These are phyloP conservation scores for Hirtodrosophila cameraria DNA, from an alignment of 2,888 invertebrate genomes.

Conservation along the genomic window DNA sequence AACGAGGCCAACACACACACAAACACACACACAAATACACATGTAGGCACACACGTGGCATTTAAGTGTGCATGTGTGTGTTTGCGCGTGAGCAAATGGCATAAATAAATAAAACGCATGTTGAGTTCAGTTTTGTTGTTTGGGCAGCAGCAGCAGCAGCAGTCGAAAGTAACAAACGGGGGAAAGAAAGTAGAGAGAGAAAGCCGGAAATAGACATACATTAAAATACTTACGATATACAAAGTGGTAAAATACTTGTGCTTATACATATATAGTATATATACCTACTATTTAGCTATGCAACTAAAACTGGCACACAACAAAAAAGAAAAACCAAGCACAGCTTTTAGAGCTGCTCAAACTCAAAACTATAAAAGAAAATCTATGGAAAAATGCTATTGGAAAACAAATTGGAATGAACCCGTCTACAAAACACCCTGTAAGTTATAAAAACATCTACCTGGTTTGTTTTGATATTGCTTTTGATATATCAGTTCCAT, in stretches of 20 bases:
- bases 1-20: slow-evolving; percentile 64
- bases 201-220: slow-evolving; percentile 71
- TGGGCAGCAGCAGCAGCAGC: slow-evolving; percentile 42
- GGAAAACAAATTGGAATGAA: too few species aligned
- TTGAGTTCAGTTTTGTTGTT: slow-evolving; percentile 60
- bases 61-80: slow-evolving; percentile 13
- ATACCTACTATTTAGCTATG: background rate
- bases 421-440: too few species aligned
- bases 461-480: too few species aligned
- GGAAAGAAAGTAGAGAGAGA: slow-evolving; percentile 28
- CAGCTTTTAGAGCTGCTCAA: slow-evolving; percentile 30
- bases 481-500: too few species aligned
- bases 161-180: slow-evolving; percentile 13
- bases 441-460: background rate
- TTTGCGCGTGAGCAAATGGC: slow-evolving; percentile 55
- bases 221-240: slow-evolving; percentile 69
- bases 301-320: slow-evolving; percentile 28
- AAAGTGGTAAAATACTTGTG: slow-evolving; percentile 49
- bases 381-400: slow-evolving; percentile 5
- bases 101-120: slow-evolving; percentile 75
- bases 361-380: slow-evolving; percentile 11
- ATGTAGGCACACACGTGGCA: slow-evolving; percentile 6
- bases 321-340: background rate
- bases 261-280: too few species aligned
- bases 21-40: slow-evolving; percentile 8